Evolutionary conservation across 2,888 invertebrate species (phyloP).

Genomic region (Gymnoscelis rufifasciata): DNA sequence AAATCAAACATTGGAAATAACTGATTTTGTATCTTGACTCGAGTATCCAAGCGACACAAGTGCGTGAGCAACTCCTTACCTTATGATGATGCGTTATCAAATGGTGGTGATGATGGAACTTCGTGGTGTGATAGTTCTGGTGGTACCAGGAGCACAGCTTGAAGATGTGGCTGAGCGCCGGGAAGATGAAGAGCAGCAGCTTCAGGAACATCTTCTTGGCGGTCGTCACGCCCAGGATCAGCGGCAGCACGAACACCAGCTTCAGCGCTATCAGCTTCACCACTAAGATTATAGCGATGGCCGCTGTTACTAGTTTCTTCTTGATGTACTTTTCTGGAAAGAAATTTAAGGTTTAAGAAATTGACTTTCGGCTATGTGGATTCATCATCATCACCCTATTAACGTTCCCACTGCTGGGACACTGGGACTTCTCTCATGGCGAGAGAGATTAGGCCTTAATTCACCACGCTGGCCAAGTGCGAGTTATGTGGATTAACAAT

Average conservation of each 20-base stretch:
- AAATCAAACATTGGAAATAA: too few species aligned
- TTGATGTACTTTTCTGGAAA: constrained; percentile 85
- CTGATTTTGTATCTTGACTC: too few species aligned
- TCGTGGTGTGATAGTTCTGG: constrained; percentile 84
- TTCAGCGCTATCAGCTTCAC: constrained; percentile 89
- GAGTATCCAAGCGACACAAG: too few species aligned
- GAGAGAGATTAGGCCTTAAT: too few species aligned
- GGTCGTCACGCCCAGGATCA: constrained; percentile 87
- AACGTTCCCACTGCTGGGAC: too few species aligned
- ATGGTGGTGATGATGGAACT: constrained; percentile 90
- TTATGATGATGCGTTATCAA: constrained; percentile 87
- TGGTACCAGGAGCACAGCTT: constrained; percentile 91
- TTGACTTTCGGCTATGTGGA: too few species aligned
- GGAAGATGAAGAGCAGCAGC: constrained; percentile 88
- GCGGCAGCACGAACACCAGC: constrained; percentile 87
- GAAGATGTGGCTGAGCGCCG: constrained; percentile 89
- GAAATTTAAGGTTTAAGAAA: not conserved
- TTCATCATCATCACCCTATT: too few species aligned
- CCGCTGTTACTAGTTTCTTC: constrained; percentile 85
- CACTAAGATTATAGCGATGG: constrained; percentile 86
- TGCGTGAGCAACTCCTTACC: constrained; percentile 38
- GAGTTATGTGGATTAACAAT: too few species aligned
- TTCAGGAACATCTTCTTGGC: constrained; percentile 92
- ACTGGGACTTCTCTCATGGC: too few species aligned
- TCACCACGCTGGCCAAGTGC: too few species aligned